Evolutionary conservation across 2,888 invertebrate species (phyloP), one percentile per base, ranked within the genome.

Genomic region (Gisinianus flammeolus): DNA sequence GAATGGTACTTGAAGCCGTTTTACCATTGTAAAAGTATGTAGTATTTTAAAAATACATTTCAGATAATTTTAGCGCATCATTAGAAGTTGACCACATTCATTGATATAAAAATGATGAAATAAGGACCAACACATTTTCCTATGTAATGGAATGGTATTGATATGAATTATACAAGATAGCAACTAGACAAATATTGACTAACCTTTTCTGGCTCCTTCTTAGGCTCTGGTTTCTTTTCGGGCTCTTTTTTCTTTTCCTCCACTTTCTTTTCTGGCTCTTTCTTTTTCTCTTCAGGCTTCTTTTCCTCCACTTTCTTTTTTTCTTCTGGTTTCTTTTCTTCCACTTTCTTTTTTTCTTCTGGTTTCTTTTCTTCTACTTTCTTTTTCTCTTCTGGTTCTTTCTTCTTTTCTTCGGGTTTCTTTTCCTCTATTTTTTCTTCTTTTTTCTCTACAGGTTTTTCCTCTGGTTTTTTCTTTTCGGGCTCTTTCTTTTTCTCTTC

Each of bases 301-400:
- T 80, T 79, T 67, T 77, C 76, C 58, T 71, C 80, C 35, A 31
- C 77, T 28, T 70, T 71, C 66, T 80, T 69, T 68, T 77, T 75
- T 80, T 85, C 85, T 82, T 83, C 84, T 79, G 79, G 78, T 78
- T 71, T 76, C 30, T 76, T 72, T 31, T 79, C 77, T 44, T 80
- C 74, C 83, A 87, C 85, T 77, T 86, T 85, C 83, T 87, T 86
- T 82, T 87, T 87, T 85, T 87, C 83, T 80, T 87, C 86, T 67
- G 82, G 87, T 86, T 85, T 88, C 82, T 87, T 88, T 85, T 87
- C 87, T 86, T 89, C 88, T 78, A 90, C 90, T 83, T 89, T 87
- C 79, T 89, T 33, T 75, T 83, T 81, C 76, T 82, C 78, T 74
- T 82, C 71, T 28, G 33, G 26, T 30, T 72, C 89, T 69, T 82